phyloP scores from a whole-genome alignment of 2,797 vertebrate genomes.

The Sparus aurata region DNA sequence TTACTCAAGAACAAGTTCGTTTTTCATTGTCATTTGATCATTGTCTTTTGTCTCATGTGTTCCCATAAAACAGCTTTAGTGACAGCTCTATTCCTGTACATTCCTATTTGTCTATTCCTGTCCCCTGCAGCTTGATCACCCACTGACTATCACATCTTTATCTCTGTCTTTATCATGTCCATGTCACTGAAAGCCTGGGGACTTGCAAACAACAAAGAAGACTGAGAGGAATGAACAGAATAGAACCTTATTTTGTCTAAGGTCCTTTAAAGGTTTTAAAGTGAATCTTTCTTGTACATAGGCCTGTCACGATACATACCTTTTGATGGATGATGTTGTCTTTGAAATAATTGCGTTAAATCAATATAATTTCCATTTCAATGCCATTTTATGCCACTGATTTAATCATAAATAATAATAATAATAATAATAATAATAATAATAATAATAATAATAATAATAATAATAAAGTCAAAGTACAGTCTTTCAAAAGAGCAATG shows the following conservation, averaged over 20 bases:
- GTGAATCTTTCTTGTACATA: background rate
- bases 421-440: too few species aligned
- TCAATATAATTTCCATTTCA: too few species aligned
- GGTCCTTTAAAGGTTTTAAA: background rate
- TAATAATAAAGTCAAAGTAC: too few species aligned
- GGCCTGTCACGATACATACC: too few species aligned
- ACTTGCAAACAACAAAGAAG: background rate
- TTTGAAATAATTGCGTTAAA: too few species aligned
- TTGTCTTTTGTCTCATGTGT: background rate
- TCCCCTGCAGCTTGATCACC: conserved; percentile 29
- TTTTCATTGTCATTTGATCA: conserved; percentile 4
- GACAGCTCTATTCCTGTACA: conserved; percentile 35
- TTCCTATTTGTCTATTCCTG: conserved; percentile 7
- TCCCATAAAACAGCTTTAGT: conserved; percentile 31
- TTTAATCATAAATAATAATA: too few species aligned
- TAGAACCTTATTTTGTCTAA: conserved; percentile 1
- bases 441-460: too few species aligned
- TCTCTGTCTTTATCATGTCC: conserved; percentile 20
- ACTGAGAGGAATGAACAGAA: conserved; percentile 1
- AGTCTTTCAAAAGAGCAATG: too few species aligned
- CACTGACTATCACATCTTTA: conserved; percentile 21
- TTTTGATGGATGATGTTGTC: too few species aligned
- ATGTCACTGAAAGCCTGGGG: conserved; percentile 16
- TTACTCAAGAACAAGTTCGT: conserved; percentile 7
- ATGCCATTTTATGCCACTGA: too few species aligned